Evolutionary conservation across 1,140 invertebrate genomes (phyloP).

Genomic region (Heliconius hermathena): DNA sequence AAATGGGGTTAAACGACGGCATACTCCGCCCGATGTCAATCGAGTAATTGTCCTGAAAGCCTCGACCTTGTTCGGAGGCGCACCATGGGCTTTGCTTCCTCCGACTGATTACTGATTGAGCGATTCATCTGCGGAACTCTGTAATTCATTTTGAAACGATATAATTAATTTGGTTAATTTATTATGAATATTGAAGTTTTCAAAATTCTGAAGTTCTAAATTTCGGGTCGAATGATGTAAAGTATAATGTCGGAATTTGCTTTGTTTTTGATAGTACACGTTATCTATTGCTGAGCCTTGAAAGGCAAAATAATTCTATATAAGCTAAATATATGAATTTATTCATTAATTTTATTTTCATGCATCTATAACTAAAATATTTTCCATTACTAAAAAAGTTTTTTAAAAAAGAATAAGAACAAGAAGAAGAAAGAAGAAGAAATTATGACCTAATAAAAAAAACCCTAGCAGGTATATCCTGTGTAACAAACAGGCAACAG

Average conservation of each 20-base stretch:
- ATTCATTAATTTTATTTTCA: not conserved
- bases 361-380: not conserved
- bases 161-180: not conserved
- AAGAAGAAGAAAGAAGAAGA: not conserved
- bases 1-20: conserved; percentile 33
- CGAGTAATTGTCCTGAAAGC: conserved; percentile 59
- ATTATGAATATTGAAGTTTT: not conserved
- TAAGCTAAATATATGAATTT: not conserved
- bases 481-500: not conserved
- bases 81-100: conserved; percentile 53
- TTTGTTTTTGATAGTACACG: not conserved
- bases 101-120: conserved; percentile 31
- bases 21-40: conserved; percentile 47
- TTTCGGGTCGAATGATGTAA: not conserved
- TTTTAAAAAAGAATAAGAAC: not conserved
- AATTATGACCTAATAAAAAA: not conserved
- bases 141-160: conserved; percentile 18
- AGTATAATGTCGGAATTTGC: not conserved
- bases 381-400: not conserved
- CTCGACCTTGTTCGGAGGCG: conserved; percentile 60
- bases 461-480: not conserved
- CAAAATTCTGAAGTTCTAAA: not conserved
- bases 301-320: not conserved
- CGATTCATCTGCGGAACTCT: conserved; percentile 19
- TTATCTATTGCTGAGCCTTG: not conserved